Conservation (phyloP, 2,113 vertebrate genomes). For the Dasypus novemcinctus region DNA sequence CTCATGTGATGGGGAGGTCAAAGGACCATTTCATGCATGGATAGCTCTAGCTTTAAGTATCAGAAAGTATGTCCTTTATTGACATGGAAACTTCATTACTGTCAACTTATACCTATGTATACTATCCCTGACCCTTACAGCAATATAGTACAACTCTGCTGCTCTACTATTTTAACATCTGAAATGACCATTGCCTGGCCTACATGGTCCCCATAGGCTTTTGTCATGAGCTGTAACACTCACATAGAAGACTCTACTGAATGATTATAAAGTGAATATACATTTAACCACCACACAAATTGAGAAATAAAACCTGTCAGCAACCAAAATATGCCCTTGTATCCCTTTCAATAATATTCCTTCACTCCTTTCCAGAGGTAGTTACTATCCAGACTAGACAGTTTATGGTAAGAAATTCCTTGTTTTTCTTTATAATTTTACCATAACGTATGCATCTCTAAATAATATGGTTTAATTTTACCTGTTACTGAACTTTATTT, state of each 20-base stretch:
- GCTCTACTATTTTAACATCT: neutral
- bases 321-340: neutral
- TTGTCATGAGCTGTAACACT: neutral
- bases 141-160: neutral
- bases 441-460: neutral
- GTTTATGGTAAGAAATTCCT: neutral
- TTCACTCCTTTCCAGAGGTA: neutral
- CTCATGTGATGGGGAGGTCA: neutral
- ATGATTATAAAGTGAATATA: neutral
- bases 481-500: neutral
- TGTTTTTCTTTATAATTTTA: neutral
- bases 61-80: neutral
- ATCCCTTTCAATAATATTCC: neutral
- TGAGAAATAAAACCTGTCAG: neutral
- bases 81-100: neutral
- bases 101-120: accelerated
- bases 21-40: neutral
- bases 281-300: neutral
- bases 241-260: neutral
- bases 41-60: neutral
- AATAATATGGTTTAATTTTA: neutral
- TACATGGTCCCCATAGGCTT: neutral
- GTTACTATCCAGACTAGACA: neutral
- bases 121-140: neutral
- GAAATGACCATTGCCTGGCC: neutral